Base-by-base conservation (phyloP, 1,140 invertebrate genomes). In the Papilio glaucus region DNA sequence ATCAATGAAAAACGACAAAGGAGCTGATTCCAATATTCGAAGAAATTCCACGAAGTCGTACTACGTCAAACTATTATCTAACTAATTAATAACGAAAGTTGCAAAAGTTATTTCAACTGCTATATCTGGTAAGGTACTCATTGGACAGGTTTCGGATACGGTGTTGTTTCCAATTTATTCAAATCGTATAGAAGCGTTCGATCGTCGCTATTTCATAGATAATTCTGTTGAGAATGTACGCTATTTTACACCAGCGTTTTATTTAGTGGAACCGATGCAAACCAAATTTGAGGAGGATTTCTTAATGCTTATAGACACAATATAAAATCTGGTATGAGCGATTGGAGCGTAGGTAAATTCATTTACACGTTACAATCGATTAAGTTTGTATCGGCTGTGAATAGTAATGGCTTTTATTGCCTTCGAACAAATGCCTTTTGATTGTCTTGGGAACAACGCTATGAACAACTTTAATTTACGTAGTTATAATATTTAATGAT, bases 321-420 rank as follows among this genome's bases (percentile, higher is more conserved):
- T 37, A 42, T 41, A 18, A 57, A 57, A 49, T 33, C 42, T 33
- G 13, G n/a, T 29, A 76, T 71, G 69, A 57, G 65, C 45, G 74
- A 73, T 71, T 76, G 41, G 53, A 72, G 71, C 70, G n/a, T 33
- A 62, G 63, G 65, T 21, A 53, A 70, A 69, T 75, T 53, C 29
- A 41, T 71, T 72, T 71, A 71, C 70, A 68, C 71, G 37, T 42
- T 62, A 63, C 57, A 69, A 69, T 73, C 38, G 65, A 73, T 73
- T 73, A 69, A 41, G 53, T 62, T 26, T 39, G 65, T 49, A 37
- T 9, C 24, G 67, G 33, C 24, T 69, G 42, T n/a, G 67, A 69
- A 69, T 37, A 49, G 18, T 49, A 69, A 69, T 49, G n/a, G 15
- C 9, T 49, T 69, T 69, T 68, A 65, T 65, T 45, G 63, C 38